Percentiles rank a stretch among this genome's conserved stretches.
phyloP scores from a whole-genome alignment of 2,797 vertebrate genomes.

The Semotilus atromaculatus region DNA sequence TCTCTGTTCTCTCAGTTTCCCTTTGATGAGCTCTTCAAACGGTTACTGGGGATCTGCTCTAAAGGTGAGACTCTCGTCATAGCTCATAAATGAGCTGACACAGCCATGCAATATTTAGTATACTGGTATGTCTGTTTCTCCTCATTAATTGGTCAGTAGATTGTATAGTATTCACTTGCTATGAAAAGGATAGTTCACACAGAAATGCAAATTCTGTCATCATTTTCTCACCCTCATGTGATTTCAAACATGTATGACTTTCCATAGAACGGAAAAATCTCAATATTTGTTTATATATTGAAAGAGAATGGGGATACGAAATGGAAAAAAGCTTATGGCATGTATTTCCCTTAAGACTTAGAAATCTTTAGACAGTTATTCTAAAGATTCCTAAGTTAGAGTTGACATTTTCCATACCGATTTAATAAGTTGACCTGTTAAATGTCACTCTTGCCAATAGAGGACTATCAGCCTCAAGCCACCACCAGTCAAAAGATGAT shows the following conservation, averaged over 20 bases:
- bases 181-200: background rate
- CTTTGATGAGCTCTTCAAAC: slow-evolving; percentile 93
- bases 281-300: background rate
- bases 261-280: background rate
- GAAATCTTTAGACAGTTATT: background rate
- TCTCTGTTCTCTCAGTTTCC: slow-evolving; percentile 92
- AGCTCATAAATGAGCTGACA: background rate
- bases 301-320: background rate
- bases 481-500: slow-evolving; percentile 95
- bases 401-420: background rate
- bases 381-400: no score
- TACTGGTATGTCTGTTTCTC: background rate
- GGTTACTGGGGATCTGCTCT: slow-evolving; percentile 90
- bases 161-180: background rate
- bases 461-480: slow-evolving; percentile 88
- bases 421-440: background rate
- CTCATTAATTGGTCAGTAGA: background rate
- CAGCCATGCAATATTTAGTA: background rate
- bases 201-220: background rate
- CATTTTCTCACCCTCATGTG: background rate
- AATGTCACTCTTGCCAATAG: slow-evolving; percentile 66
- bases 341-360: background rate
- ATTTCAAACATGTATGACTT: background rate
- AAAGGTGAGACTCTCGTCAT: slow-evolving; percentile 76
- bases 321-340: background rate